phyloP scores from a whole-genome alignment of 2,888 invertebrate species.

The Cabera pusaria region DNA sequence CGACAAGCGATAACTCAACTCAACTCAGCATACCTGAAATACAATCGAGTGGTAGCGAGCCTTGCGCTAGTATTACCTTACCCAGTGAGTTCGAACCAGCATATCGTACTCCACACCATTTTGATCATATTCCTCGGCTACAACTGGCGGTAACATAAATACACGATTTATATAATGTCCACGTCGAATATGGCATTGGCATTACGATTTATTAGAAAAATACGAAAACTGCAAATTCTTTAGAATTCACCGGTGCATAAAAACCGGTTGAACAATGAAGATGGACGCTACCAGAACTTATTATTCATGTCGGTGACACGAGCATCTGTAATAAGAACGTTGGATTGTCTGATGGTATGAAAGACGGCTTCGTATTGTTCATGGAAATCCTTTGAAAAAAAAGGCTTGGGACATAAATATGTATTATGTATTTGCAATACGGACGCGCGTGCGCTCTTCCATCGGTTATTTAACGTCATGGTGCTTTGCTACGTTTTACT shows the following conservation, averaged over 20 bases:
- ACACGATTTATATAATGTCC: conserved; percentile 19
- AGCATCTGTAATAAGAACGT: conserved; percentile 31
- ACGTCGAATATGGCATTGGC: conserved; percentile 12
- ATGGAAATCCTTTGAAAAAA: conserved; percentile 45
- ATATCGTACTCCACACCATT: conserved; percentile 40
- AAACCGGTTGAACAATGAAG: conserved; percentile 15
- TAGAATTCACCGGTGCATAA: conserved; percentile 17
- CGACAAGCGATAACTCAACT: conserved; percentile 74
- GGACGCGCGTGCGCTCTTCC: conserved; percentile 46
- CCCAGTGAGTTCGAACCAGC: conserved; percentile 39
- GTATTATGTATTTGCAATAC: conserved; percentile 59
- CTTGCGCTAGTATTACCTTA: conserved; percentile 55
- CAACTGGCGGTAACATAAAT: conserved; percentile 30
- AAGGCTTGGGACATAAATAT: conserved; percentile 58
- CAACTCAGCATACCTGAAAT: conserved; percentile 71
- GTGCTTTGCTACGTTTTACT: conserved; percentile 42
- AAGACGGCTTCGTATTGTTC: conserved; percentile 38
- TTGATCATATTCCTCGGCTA: conserved; percentile 29
- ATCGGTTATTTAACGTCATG: conserved; percentile 67
- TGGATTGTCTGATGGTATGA: conserved; percentile 28
- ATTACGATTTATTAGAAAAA: conserved; percentile 12
- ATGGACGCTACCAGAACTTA: conserved; percentile 24
- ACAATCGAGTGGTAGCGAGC: conserved; percentile 67
- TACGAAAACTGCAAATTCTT: conserved; percentile 22
- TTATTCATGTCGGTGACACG: conserved; percentile 33